Evolutionary conservation across 2,888 invertebrate genomes (phyloP).

Genomic region (Cerceris rybyensis): DNA sequence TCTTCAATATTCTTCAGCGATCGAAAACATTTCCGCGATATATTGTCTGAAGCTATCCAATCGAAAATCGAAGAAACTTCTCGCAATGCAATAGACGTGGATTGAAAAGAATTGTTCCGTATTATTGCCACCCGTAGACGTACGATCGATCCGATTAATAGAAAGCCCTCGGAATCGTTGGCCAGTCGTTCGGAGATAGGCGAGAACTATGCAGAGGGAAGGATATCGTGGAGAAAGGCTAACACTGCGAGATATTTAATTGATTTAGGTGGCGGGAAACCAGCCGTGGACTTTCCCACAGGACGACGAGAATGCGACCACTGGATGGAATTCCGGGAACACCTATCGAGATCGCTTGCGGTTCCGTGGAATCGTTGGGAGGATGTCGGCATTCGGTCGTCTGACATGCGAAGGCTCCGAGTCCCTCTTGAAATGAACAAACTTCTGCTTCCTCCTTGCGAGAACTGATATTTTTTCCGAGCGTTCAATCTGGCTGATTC

Average conservation of each 20-base stretch:
- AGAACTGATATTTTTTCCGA: background rate
- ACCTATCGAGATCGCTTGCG: slow-evolving; percentile 64
- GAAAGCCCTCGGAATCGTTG: slow-evolving; percentile 1
- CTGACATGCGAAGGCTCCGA: slow-evolving; percentile 36
- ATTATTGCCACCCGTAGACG: too few species aligned
- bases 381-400: slow-evolving; percentile 62
- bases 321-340: slow-evolving; percentile 71
- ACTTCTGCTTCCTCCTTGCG: slow-evolving; percentile 37
- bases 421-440: slow-evolving; percentile 47
- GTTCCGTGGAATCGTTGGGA: slow-evolving; percentile 64
- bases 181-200: background rate
- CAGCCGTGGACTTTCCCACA: slow-evolving; percentile 66
- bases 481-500: too few species aligned
- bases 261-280: slow-evolving; percentile 69
- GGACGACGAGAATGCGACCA: slow-evolving; percentile 71
- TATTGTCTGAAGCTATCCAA: too few species aligned
- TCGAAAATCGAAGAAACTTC: background rate
- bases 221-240: slow-evolving; percentile 18
- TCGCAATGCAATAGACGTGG: too few species aligned
- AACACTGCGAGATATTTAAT: slow-evolving; percentile 73
- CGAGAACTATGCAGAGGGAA: slow-evolving; percentile 23
- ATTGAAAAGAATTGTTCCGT: too few species aligned
- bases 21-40: too few species aligned
- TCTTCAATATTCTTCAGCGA: too few species aligned
- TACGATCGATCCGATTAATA: too few species aligned